phyloP scores from a whole-genome alignment of 2,888 invertebrate genomes.

The Notocelia uddmanniana region DNA sequence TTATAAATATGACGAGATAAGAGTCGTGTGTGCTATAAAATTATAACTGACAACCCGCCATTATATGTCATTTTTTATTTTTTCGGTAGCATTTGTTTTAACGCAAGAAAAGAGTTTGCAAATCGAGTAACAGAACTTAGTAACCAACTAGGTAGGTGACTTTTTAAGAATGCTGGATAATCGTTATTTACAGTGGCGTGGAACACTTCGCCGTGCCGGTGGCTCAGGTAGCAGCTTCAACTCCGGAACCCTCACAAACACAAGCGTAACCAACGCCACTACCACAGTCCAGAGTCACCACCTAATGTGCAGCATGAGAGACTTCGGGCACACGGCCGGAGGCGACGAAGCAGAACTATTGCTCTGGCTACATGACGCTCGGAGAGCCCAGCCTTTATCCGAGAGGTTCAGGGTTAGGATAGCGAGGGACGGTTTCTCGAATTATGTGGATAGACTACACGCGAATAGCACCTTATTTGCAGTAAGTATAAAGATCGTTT shows the following conservation, averaged over 20 bases:
- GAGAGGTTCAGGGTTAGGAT: conserved; percentile 96
- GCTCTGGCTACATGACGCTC: conserved; percentile 94
- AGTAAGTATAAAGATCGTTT: conserved; percentile 71
- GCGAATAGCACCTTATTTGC: conserved; percentile 96
- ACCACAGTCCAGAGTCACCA: conserved; percentile 82
- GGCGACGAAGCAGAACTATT: conserved; percentile 96
- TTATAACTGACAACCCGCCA: no score
- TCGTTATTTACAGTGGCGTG: conserved; percentile 71
- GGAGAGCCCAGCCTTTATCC: conserved; percentile 91
- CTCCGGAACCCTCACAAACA: conserved; percentile 76
- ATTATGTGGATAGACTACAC: conserved; percentile 94
- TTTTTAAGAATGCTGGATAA: no score
- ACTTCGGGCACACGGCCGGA: conserved; percentile 94
- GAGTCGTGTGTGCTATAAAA: no score
- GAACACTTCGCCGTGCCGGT: conserved; percentile 78
- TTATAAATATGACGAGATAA: no score
- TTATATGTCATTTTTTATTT: no score
- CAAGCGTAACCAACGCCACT: conserved; percentile 53
- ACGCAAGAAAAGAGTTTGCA: no score
- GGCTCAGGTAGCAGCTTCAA: conserved; percentile 81
- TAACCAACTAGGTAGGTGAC: no score
- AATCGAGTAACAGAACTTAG: no score
- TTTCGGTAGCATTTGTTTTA: no score
- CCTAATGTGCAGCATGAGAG: conserved; percentile 93
- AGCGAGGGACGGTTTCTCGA: conserved; percentile 95